phyloP scores from a whole-genome alignment of 2,113 vertebrate genomes.

The Eupsittula cactorum region DNA sequence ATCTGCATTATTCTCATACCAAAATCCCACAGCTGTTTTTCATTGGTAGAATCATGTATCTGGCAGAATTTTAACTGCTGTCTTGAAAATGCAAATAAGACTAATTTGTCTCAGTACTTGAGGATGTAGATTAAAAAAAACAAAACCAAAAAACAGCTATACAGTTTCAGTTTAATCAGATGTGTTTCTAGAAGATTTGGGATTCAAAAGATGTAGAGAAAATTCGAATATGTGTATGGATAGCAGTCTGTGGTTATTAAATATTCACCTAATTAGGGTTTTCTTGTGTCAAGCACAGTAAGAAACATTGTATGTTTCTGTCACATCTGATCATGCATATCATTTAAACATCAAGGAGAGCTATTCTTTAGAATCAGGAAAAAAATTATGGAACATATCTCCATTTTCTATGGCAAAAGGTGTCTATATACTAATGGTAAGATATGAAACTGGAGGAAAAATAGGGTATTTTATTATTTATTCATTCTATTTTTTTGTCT shows the following conservation, averaged over 20 bases:
- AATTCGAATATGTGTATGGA: neutral
- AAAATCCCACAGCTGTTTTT: neutral
- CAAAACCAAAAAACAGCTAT: neutral
- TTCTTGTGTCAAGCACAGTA: neutral
- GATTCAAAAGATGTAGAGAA: neutral
- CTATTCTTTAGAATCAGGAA: neutral
- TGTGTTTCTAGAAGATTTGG: neutral
- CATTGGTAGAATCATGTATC: neutral
- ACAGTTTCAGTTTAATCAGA: neutral
- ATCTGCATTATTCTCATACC: neutral
- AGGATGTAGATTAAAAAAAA: neutral
- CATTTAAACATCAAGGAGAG: neutral
- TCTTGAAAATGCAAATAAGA: neutral
- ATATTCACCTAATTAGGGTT: neutral
- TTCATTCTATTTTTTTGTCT: neutral
- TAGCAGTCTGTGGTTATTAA: neutral
- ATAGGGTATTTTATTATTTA: neutral
- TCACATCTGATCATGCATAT: neutral
- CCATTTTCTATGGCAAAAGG: neutral
- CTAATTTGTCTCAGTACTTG: neutral
- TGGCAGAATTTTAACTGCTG: neutral
- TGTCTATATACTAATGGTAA: neutral
- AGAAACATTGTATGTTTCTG: neutral
- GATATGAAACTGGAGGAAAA: neutral
- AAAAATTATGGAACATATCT: neutral